Conservation (phyloP, 2,113 vertebrate genomes). For the Notothenia coriiceps region DNA sequence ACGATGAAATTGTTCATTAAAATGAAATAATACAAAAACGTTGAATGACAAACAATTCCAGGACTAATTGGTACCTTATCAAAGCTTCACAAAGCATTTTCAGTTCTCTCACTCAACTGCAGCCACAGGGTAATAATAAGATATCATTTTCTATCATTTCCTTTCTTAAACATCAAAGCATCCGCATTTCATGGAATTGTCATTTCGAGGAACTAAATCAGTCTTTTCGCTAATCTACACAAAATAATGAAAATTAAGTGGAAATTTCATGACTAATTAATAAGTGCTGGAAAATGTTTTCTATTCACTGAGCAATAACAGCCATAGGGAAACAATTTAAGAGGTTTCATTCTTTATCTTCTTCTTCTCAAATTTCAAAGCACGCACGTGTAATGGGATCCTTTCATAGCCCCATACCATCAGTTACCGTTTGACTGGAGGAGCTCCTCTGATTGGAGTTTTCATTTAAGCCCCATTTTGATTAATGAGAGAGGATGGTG, state of each 20-base stretch:
- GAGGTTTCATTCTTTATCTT: slow-evolving; percentile 14
- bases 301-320: slow-evolving; percentile 33
- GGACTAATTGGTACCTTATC: slow-evolving; percentile 43
- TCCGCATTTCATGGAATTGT: slow-evolving; percentile 23
- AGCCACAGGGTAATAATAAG: slow-evolving; percentile 4
- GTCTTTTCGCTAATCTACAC: slow-evolving; percentile 8
- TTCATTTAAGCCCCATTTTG: slow-evolving; percentile 5
- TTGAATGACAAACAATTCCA: slow-evolving; percentile 49
- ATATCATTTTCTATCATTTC: slow-evolving; percentile 14
- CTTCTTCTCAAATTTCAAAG: slow-evolving; percentile 23
- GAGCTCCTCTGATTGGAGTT: slow-evolving; percentile 16
- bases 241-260: slow-evolving; percentile 20
- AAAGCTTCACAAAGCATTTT: slow-evolving; percentile 35
- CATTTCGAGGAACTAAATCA: slow-evolving; percentile 15
- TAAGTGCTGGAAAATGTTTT: slow-evolving; percentile 14
- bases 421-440: slow-evolving; percentile 16
- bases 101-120: slow-evolving; percentile 5
- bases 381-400: slow-evolving; percentile 16
- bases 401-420: slow-evolving; percentile 17
- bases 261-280: slow-evolving; percentile 34
- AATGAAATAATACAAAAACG: slow-evolving; percentile 61
- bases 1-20: slow-evolving; percentile 60
- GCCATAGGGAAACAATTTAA: slow-evolving; percentile 19
- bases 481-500: neutral
- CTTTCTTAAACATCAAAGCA: slow-evolving; percentile 32